Conservation (phyloP, 92 coral and sea anemone species). For the Epizoanthus rinbou region DNA sequence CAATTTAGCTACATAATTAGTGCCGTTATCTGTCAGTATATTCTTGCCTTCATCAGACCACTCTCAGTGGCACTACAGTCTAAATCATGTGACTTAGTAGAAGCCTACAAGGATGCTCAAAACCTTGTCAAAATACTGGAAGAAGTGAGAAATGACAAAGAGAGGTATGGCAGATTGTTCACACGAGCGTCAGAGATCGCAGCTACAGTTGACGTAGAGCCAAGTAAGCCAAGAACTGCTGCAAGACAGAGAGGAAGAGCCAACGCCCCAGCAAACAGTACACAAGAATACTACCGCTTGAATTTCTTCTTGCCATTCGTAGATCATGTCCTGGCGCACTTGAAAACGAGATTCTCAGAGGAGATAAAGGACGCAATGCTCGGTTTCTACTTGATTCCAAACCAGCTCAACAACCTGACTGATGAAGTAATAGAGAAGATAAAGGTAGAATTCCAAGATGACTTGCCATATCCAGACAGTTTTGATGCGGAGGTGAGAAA, state of each 20-base stretch:
- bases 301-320: slow-evolving; percentile 45
- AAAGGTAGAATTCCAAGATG: slow-evolving; percentile 39
- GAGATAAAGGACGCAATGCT: slow-evolving; percentile 11
- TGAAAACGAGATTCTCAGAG: slow-evolving; percentile 25
- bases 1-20: slow-evolving; percentile 51
- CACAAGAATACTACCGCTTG: slow-evolving; percentile 34
- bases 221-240: slow-evolving; percentile 58
- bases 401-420: slow-evolving; percentile 40
- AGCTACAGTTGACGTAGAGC: slow-evolving; percentile 45
- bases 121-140: slow-evolving; percentile 42
- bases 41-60: slow-evolving; percentile 52
- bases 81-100: slow-evolving; percentile 52
- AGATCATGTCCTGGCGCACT: slow-evolving; percentile 34
- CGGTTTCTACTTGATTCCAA: slow-evolving; percentile 39
- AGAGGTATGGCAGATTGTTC: slow-evolving; percentile 18
- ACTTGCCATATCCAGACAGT: background rate
- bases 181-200: slow-evolving; percentile 25
- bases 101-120: slow-evolving; percentile 52
- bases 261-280: slow-evolving; percentile 37
- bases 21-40: slow-evolving; percentile 53
- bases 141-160: slow-evolving; percentile 40
- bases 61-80: slow-evolving; percentile 57
- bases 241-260: slow-evolving; percentile 54
- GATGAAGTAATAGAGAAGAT: slow-evolving; percentile 31
- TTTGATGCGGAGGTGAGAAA: background rate